Conservation (phyloP, 1,140 invertebrate genomes). For the Phthorimaea operculella region DNA sequence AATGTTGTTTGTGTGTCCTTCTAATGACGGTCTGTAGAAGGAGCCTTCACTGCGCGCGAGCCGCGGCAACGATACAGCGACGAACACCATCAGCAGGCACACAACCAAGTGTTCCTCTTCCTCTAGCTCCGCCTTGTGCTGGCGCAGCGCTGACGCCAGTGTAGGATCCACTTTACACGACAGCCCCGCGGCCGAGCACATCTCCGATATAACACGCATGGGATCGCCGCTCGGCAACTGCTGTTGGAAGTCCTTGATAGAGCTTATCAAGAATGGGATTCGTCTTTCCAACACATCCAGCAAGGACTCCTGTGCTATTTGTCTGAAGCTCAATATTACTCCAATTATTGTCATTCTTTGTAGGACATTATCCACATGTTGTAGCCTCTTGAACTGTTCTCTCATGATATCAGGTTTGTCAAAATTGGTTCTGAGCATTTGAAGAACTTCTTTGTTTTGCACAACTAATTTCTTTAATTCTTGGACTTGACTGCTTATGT, state of each 20-base stretch:
- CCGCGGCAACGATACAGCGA: slow-evolving; percentile 97
- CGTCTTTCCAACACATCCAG: slow-evolving; percentile 94
- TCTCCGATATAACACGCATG: slow-evolving; percentile 93
- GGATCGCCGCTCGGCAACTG: slow-evolving; percentile 91
- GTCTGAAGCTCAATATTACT: slow-evolving; percentile 95
- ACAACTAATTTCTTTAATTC: slow-evolving; percentile 96
- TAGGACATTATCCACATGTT: slow-evolving; percentile 92
- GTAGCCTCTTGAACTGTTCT: slow-evolving; percentile 91
- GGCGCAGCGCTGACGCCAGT: slow-evolving; percentile 86
- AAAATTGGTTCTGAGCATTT: slow-evolving; percentile 93
- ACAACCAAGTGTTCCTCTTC: slow-evolving; percentile 93
- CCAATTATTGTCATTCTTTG: slow-evolving; percentile 98
- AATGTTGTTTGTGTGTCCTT: slow-evolving; percentile 97
- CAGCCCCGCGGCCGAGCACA: slow-evolving; percentile 95
- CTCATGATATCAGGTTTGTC: slow-evolving; percentile 99
- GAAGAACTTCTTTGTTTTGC: slow-evolving; percentile 91
- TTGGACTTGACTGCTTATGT: slow-evolving; percentile 96
- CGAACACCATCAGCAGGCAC: slow-evolving; percentile 98
- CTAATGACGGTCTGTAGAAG: slow-evolving; percentile 89
- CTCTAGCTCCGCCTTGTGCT: slow-evolving; percentile 87
- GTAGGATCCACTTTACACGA: slow-evolving; percentile 95
- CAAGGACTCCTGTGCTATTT: slow-evolving; percentile 92
- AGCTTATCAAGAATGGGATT: slow-evolving; percentile 97
- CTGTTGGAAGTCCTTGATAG: slow-evolving; percentile 94
- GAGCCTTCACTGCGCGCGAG: slow-evolving; percentile 91